These are phyloP conservation scores for Achroia grisella DNA, from an alignment of 1,140 invertebrate genomes.

Conservation along the genomic window DNA sequence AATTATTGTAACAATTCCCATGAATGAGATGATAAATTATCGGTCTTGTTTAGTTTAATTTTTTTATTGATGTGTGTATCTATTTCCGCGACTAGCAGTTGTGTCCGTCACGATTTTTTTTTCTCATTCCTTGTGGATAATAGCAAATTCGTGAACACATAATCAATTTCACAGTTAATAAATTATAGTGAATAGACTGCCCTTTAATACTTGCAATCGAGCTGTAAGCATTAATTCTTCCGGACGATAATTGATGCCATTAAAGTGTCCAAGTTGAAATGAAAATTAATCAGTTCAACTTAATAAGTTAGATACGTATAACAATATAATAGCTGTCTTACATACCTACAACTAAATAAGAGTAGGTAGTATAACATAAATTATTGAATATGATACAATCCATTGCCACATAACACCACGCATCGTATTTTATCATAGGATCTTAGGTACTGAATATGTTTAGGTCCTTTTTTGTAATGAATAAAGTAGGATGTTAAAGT, in stretches of 20 bases:
- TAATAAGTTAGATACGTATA: too few relatives aligned
- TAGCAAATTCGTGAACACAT: slow-evolving; percentile 40
- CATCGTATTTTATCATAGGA: too few relatives aligned
- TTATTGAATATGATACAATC: too few relatives aligned
- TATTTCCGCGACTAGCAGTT: slow-evolving; percentile 33
- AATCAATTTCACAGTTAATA: slow-evolving; percentile 18
- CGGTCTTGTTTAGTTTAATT: slow-evolving; percentile 12
- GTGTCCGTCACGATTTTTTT: slow-evolving; percentile 18
- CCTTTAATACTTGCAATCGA: neutral
- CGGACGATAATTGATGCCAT: slow-evolving; percentile 5
- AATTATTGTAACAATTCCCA: neutral
- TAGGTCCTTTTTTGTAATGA: too few relatives aligned
- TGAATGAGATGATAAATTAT: slow-evolving; percentile 30
- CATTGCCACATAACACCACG: too few relatives aligned
- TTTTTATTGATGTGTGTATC: slow-evolving; percentile 29
- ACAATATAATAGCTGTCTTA: too few relatives aligned
- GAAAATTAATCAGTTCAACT: slow-evolving; percentile 4
- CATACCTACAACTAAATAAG: too few relatives aligned
- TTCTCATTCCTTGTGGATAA: slow-evolving; percentile 8
- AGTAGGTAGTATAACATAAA: too few relatives aligned
- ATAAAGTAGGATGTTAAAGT: too few relatives aligned
- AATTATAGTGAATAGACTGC: neutral
- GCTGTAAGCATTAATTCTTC: neutral
- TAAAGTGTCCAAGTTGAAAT: slow-evolving; percentile 8
- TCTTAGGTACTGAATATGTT: too few relatives aligned